phyloP scores from a whole-genome alignment of 1,140 invertebrate genomes.

The Atta colombica region DNA sequence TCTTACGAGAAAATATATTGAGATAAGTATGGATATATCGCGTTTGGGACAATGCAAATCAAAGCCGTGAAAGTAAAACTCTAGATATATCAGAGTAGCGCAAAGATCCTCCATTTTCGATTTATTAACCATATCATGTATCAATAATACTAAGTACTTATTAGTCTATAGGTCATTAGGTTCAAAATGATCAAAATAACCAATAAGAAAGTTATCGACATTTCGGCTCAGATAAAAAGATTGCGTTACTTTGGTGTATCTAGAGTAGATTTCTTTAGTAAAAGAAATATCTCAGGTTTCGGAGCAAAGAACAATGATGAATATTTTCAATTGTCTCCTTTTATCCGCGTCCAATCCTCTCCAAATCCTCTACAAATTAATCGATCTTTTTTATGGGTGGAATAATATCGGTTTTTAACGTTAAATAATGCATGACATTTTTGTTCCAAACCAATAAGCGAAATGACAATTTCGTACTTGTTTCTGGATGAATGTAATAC shows the following conservation, averaged over 20 bases:
- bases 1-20: background rate
- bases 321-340: background rate
- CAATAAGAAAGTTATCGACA: too few relatives aligned
- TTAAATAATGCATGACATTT: background rate
- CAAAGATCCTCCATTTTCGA: background rate
- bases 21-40: background rate
- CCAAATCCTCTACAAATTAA: background rate
- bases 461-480: background rate
- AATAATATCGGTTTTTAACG: background rate
- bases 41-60: background rate
- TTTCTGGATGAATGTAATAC: slow-evolving; percentile 28
- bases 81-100: too few relatives aligned
- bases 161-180: too few relatives aligned
- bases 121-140: too few relatives aligned
- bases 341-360: background rate
- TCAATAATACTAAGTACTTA: too few relatives aligned
- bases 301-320: background rate
- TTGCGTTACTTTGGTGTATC: too few relatives aligned
- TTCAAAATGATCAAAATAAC: too few relatives aligned
- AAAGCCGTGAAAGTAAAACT: background rate
- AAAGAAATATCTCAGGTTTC: background rate
- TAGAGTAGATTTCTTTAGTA: too few relatives aligned
- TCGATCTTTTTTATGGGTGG: background rate
- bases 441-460: too few relatives aligned
- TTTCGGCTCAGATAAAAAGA: too few relatives aligned